Base-by-base conservation (phyloP, 2,113 vertebrate species). In the Hippocampus abdominalis region DNA sequence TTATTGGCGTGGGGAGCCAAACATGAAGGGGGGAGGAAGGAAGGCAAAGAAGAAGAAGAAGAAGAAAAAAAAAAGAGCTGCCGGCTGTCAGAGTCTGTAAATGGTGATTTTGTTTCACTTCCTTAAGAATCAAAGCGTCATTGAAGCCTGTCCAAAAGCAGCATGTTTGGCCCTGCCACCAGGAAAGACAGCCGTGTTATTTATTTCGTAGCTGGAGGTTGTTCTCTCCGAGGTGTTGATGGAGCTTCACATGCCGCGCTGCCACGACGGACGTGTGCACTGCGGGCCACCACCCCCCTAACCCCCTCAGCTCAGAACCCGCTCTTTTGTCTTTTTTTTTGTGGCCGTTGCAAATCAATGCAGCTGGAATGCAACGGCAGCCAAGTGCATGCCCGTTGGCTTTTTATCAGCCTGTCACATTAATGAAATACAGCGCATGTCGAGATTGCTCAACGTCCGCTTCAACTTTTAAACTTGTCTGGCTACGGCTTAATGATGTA, bases 91-190 rank as follows among this genome's bases (percentile, higher is more conserved):
- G 84, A 86, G 88, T 89, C 92, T 89, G 89, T 92, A 93, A 94
- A 94, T 87, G 88, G 86, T 89, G 92, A 95, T 95, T 94, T 93
- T 93, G 92, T 94, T 95, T 94, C 93, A 93, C 89, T 92, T 91
- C 86, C 83, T 49, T 86, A 27, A 91, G 90, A 95, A 94, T 94
- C 92, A 93, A 93, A 94, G 88, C 82, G 81, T 87, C 84, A 87
- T 92, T 95, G 93, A 96, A 95, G 88, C 79, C 64, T 57, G 72
- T 94, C 94, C 95, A 96, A 94, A 93, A 92, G 83, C 89, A 94
- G 94, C 94, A 90, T 94, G 94, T 94, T 95, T 92, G 90, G 93
- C 89, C 94, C 91, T 94, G 94, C 92, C 90, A 89, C 77, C 86
- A 84, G 90, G 89, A 92, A 92, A 86, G 84, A 92, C 91, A 92